phyloP scores from a whole-genome alignment of 2,888 invertebrate genomes.

The Diadegma fenestrale region DNA sequence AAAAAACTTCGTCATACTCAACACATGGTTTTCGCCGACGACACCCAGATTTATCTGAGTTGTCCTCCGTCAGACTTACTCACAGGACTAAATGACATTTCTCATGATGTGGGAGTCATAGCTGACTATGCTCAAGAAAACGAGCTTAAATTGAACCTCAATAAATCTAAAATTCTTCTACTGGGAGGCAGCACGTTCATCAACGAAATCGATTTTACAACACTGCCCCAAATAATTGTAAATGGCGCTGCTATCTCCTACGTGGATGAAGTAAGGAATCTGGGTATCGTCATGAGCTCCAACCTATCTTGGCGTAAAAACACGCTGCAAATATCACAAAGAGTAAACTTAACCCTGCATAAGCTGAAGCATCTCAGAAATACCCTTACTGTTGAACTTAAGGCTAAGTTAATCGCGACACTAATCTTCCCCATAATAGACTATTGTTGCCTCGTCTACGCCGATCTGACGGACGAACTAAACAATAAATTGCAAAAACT shows the following conservation, averaged over 20 bases:
- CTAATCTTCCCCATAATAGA: slow-evolving; percentile 45
- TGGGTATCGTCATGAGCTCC: slow-evolving; percentile 28
- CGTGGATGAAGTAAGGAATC: slow-evolving; percentile 10
- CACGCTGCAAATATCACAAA: not conserved
- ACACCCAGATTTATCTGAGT: not conserved
- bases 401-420: slow-evolving; percentile 25
- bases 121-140: slow-evolving; percentile 37
- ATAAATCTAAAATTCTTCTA: not conserved
- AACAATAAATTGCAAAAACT: slow-evolving; percentile 47
- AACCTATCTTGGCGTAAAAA: slow-evolving; percentile 39
- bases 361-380: slow-evolving; percentile 43
- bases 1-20: not conserved
- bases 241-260: slow-evolving; percentile 1
- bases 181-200: not conserved
- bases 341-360: slow-evolving; percentile 25
- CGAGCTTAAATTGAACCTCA: not conserved
- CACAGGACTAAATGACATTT: not conserved
- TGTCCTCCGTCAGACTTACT: not conserved
- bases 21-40: not conserved
- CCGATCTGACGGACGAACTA: slow-evolving; percentile 28
- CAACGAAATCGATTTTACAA: not conserved
- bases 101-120: slow-evolving; percentile 13
- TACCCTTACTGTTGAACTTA: not conserved
- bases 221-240: not conserved
- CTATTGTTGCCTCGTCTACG: slow-evolving; percentile 47